Conservation (phyloP, 2,888 invertebrate species). For the Erebia epiphron region DNA sequence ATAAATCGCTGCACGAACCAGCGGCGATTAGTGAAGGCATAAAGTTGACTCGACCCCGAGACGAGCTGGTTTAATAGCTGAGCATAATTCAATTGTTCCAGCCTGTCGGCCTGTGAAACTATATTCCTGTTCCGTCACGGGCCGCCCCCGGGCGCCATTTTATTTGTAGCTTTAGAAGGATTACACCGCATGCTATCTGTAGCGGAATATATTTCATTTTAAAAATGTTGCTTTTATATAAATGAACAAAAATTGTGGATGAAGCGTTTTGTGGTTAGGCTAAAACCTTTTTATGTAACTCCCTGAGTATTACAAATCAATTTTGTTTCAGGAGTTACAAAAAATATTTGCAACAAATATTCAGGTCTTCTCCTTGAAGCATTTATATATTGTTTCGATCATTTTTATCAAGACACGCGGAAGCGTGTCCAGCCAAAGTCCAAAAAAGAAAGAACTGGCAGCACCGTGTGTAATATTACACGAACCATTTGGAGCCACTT, state of each 20-base stretch:
- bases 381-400: too few species aligned
- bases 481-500: too few species aligned
- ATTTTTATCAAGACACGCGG: too few species aligned
- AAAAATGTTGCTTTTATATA: slow-evolving; percentile 30
- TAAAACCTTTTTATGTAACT: neutral
- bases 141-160: slow-evolving; percentile 32
- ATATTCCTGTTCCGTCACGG: slow-evolving; percentile 52
- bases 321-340: neutral
- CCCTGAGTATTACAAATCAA: neutral
- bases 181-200: slow-evolving; percentile 45
- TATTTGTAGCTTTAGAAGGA: slow-evolving; percentile 44
- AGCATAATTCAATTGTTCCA: slow-evolving; percentile 74
- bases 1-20: slow-evolving; percentile 55
- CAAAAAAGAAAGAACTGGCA: too few species aligned
- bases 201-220: slow-evolving; percentile 37
- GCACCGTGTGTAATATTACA: too few species aligned
- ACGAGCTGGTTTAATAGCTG: slow-evolving; percentile 64
- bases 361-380: neutral
- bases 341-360: neutral
- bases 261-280: slow-evolving; percentile 8
- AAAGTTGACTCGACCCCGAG: slow-evolving; percentile 50
- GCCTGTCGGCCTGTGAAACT: slow-evolving; percentile 67
- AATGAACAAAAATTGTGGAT: slow-evolving; percentile 24
- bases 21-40: slow-evolving; percentile 53
- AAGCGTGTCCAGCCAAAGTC: too few species aligned